Evolutionary conservation across 2,888 invertebrate species (phyloP).

Genomic region (Hyposoter dolosus): DNA sequence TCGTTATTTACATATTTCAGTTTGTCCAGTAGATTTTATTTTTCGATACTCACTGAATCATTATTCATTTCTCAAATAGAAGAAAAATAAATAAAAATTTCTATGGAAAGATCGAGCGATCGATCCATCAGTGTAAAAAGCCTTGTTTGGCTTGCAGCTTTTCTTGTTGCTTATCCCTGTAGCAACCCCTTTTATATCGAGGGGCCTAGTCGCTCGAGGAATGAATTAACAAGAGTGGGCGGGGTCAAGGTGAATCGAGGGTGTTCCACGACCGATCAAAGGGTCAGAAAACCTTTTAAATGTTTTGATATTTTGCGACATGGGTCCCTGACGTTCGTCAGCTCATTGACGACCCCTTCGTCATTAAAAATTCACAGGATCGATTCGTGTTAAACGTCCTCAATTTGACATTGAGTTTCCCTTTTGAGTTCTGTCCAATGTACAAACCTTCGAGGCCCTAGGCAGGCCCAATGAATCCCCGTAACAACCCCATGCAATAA

Average conservation of each 20-base stretch:
- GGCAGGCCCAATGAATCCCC: too few relatives aligned
- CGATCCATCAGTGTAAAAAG: constrained; percentile 63
- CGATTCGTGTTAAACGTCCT: constrained; percentile 2
- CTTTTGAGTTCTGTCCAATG: too few relatives aligned
- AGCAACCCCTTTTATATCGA: constrained; percentile 53
- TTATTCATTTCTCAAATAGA: constrained; percentile 4
- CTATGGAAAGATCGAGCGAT: constrained; percentile 37
- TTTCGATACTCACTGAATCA: not conserved
- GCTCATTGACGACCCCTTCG: constrained; percentile 21
- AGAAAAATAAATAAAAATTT: constrained; percentile 7
- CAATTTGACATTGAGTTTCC: not conserved
- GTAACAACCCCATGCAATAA: too few relatives aligned
- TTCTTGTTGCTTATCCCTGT: constrained; percentile 42
- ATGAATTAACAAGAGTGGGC: constrained; percentile 29
- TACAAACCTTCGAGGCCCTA: too few relatives aligned
- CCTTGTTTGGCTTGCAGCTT: constrained; percentile 39
- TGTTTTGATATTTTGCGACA: constrained; percentile 27
- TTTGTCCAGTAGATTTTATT: not conserved
- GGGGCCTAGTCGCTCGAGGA: not conserved
- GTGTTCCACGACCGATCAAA: constrained; percentile 34
- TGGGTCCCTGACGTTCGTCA: constrained; percentile 56
- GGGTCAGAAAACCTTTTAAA: constrained; percentile 59
- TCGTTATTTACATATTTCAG: not conserved
- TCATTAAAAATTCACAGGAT: not conserved
- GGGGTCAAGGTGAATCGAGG: constrained; percentile 54